phyloP scores from a whole-genome alignment of 1,140 invertebrate species.

The Drosophila auraria region DNA sequence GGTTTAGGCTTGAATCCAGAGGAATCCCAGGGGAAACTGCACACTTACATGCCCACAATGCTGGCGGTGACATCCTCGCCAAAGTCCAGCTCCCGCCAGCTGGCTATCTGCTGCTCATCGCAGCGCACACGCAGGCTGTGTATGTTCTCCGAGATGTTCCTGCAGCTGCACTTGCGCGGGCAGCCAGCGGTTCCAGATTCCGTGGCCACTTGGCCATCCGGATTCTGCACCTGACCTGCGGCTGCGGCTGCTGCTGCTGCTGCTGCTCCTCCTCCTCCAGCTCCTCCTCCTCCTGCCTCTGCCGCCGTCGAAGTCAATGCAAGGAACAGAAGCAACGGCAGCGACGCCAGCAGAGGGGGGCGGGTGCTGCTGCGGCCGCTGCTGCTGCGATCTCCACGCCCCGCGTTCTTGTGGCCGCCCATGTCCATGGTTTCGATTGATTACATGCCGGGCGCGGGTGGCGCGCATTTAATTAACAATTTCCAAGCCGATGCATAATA shows the following conservation, averaged over 20 bases:
- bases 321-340: slow-evolving; percentile 21
- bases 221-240: slow-evolving; percentile 17
- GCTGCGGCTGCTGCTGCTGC: slow-evolving; percentile 13
- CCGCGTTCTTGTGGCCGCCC: slow-evolving; percentile 55
- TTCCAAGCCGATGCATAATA: slow-evolving; percentile 60
- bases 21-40: slow-evolving; percentile 28
- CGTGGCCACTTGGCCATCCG: not conserved
- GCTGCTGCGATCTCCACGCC: slow-evolving; percentile 24
- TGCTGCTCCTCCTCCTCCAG: slow-evolving; percentile 6
- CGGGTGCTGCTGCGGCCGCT: slow-evolving; percentile 3
- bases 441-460: slow-evolving; percentile 36
- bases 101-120: slow-evolving; percentile 83
- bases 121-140: slow-evolving; percentile 85
- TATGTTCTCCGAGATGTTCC: slow-evolving; percentile 70
- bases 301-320: slow-evolving; percentile 16
- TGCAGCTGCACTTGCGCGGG: slow-evolving; percentile 78
- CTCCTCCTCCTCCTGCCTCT: not conserved
- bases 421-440: slow-evolving; percentile 36
- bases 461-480: slow-evolving; percentile 65
- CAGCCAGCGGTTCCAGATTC: slow-evolving; percentile 43
- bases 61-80: slow-evolving; percentile 82
- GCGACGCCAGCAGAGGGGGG: slow-evolving; percentile 38
- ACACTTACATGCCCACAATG: slow-evolving; percentile 85
- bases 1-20: not conserved
- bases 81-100: slow-evolving; percentile 85